These are phyloP conservation scores for Orchesellides sinensis DNA, from an alignment of 2,888 invertebrate species.

Conservation along the genomic window DNA sequence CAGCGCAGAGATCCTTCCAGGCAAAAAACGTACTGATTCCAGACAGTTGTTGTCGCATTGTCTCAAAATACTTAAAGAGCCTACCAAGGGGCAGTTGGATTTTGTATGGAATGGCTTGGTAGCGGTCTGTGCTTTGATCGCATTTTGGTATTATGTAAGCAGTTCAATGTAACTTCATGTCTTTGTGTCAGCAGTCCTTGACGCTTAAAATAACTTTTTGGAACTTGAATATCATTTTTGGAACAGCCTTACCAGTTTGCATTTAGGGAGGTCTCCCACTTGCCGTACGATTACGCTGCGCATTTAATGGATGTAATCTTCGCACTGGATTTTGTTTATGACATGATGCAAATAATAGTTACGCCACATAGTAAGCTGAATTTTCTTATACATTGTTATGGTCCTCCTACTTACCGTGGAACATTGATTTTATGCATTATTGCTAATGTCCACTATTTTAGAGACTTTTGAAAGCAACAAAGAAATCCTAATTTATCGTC, in stretches of 20 bases:
- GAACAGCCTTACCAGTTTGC: conserved; percentile 66
- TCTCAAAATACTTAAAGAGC: conserved; percentile 32
- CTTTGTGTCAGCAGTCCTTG: no score
- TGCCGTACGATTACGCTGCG: conserved; percentile 40
- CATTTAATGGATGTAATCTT: conserved; percentile 69
- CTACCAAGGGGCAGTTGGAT: not conserved
- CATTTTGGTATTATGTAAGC: conserved; percentile 69
- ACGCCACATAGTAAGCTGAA: conserved; percentile 69
- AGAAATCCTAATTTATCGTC: conserved; percentile 65
- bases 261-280: conserved; percentile 35
- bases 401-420: not conserved
- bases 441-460: conserved; percentile 28
- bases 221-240: no score
- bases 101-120: conserved; percentile 68
- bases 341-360: conserved; percentile 70
- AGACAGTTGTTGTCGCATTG: conserved; percentile 34
- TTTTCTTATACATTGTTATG: not conserved
- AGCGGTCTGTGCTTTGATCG: conserved; percentile 34
- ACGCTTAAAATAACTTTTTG: no score
- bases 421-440: not conserved
- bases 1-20: conserved; percentile 9
- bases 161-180: not conserved
- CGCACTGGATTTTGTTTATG: conserved; percentile 61
- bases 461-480: conserved; percentile 67
- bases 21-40: conserved; percentile 4